Evolutionary conservation across 2,797 vertebrate genomes (phyloP), one percentile per base, ranked within the genome.

Genomic region (Rhinichthys osculus): DNA sequence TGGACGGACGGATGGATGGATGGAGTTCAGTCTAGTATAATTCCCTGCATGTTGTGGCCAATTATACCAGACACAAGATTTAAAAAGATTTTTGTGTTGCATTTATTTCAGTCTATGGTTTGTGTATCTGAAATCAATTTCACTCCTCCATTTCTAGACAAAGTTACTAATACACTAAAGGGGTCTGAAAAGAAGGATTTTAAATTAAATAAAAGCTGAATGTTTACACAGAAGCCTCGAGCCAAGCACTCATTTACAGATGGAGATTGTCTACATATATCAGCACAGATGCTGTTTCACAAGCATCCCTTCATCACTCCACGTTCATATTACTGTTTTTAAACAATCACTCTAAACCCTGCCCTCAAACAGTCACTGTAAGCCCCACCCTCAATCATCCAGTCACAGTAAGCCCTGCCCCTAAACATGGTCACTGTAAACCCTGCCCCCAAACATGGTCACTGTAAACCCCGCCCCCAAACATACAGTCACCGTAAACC

Each of bases 1-100:
- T 7, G 4, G 67, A 42, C 8, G 1, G 35, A 21, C 1, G 0
- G 27, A 66, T 7, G 3, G 62, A 66, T 7, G 5, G 86, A 88
- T 69, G 84, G 85, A 44, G 44, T 44, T 13, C 44, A 44, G 44
- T 44, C 11, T 44, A 44, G 9, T 44, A 13, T 54, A 91, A 91
- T 91, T 62, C n/a, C 59, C 10, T 62, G 23, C 23, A 62, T 62
- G 30, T 66, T 40, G 21, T 70, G 19, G 10, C 10, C 67, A 40
- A 23, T 70, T 11, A 70, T 40, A 40, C 9, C 38, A 44, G 23
- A 70, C 23, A 40, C 19, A 21, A 16, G 40, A 72, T 72, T 27
- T 16, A 72, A 44, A 44, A 44, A 44, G 44, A 13, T 44, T 44
- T 44, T 52, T 74, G 47, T 33, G 8, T 9, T 33, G 14, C 44